These are phyloP conservation scores for Epinotia demarniana DNA, from an alignment of 2,888 invertebrate genomes.

Conservation along the genomic window DNA sequence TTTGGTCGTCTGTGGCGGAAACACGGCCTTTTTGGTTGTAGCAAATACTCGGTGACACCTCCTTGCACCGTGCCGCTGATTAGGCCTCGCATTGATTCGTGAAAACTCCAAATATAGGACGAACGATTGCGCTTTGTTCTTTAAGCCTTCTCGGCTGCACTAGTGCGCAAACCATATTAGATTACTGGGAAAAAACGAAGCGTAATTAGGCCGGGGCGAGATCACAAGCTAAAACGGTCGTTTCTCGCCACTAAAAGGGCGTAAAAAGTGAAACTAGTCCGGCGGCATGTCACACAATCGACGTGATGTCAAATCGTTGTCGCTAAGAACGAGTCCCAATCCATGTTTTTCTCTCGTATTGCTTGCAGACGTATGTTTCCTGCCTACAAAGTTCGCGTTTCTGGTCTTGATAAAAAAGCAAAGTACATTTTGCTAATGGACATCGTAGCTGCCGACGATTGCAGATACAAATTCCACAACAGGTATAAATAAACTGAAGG, in stretches of 20 bases:
- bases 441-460: constrained; percentile 98
- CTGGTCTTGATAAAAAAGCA: constrained; percentile 98
- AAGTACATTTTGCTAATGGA: constrained; percentile 99
- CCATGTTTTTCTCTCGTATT: constrained; percentile 84
- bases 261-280: constrained; percentile 77
- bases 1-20: constrained; percentile 69
- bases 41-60: constrained; percentile 73
- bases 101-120: constrained; percentile 53
- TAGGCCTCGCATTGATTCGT: constrained; percentile 52
- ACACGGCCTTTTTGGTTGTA: constrained; percentile 66
- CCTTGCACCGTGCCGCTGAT: constrained; percentile 55
- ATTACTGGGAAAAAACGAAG: constrained; percentile 46
- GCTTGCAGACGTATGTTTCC: constrained; percentile 98
- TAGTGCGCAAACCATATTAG: constrained; percentile 26
- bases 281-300: constrained; percentile 80
- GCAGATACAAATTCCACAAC: constrained; percentile 97
- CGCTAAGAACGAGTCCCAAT: constrained; percentile 79
- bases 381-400: constrained; percentile 98
- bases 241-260: constrained; percentile 62
- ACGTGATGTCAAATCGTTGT: constrained; percentile 82
- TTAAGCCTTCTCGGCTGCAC: constrained; percentile 42
- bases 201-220: constrained; percentile 69
- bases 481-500: constrained; percentile 86
- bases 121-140: constrained; percentile 48
- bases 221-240: constrained; percentile 80